Percentiles rank a stretch among this genome's conserved stretches.
Conservation (phyloP, 92 coral and sea anemone species). For the Bergia puertoricense region DNA sequence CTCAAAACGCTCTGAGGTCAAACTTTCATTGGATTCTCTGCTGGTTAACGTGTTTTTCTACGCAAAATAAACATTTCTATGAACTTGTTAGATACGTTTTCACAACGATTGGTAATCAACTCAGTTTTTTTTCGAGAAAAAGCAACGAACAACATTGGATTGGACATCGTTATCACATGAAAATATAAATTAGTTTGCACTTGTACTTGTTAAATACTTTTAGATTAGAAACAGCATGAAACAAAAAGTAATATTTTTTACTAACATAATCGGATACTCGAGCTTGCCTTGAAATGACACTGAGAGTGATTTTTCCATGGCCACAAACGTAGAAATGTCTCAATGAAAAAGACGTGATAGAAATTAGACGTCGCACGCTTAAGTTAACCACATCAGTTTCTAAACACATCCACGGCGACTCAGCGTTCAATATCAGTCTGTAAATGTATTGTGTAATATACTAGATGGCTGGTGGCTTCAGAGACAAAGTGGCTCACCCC, state of each 20-base stretch:
- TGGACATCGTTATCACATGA: background rate
- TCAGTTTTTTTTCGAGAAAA: no score
- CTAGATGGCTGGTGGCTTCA: background rate
- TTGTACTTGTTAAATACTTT: background rate
- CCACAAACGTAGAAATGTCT: background rate
- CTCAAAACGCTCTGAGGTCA: background rate
- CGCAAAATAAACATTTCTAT: no score
- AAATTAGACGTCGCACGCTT: background rate
- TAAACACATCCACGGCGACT: background rate
- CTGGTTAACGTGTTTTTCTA: background rate
- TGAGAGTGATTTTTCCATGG: background rate
- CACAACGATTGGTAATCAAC: background rate
- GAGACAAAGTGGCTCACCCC: background rate
- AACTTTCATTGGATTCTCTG: no score
- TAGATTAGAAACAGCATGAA: background rate
- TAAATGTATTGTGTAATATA: no score
- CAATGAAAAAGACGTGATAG: background rate
- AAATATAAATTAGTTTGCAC: background rate
- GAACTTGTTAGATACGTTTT: no score
- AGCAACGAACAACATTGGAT: background rate
- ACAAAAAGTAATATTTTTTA: background rate
- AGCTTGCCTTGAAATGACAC: background rate
- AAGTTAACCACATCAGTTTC: background rate
- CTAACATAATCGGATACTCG: background rate
- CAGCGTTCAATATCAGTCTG: background rate